phyloP scores from a whole-genome alignment of 2,797 vertebrate genomes.

The Nyctibius grandis region DNA sequence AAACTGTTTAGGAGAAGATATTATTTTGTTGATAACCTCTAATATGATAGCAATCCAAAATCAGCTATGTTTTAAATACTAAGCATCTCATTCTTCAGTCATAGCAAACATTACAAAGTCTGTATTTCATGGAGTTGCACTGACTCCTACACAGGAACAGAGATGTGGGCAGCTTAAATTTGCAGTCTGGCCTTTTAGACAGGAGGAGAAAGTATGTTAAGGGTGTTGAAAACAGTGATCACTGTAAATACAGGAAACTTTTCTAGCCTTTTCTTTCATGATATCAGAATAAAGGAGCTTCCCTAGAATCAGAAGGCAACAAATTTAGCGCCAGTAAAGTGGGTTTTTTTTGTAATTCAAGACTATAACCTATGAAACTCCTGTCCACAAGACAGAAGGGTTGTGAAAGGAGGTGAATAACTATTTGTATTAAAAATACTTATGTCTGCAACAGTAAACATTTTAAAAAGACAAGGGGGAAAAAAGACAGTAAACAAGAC shows the following conservation, averaged over 20 bases:
- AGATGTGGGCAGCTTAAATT: neutral
- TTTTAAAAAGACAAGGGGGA: neutral
- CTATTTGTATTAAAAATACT: neutral
- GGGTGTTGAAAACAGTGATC: neutral
- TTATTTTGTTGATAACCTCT: neutral
- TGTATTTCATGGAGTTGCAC: neutral
- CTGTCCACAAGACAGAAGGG: neutral
- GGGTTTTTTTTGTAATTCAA: neutral
- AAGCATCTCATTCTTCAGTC: neutral
- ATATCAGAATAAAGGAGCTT: neutral
- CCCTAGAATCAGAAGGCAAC: neutral
- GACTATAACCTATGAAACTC: neutral
- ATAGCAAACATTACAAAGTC: neutral
- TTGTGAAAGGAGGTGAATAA: neutral
- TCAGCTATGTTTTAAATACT: neutral
- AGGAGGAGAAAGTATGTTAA: neutral
- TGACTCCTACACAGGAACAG: neutral
- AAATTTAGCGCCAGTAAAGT: neutral
- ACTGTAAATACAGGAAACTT: neutral
- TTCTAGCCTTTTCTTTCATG: neutral
- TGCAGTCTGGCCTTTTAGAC: neutral
- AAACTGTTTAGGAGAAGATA: neutral
- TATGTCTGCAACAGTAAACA: neutral
- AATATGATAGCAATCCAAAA: neutral
- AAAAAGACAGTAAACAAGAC: neutral